phyloP scores from a whole-genome alignment of 2,888 invertebrate species.

The Oithona nana region DNA sequence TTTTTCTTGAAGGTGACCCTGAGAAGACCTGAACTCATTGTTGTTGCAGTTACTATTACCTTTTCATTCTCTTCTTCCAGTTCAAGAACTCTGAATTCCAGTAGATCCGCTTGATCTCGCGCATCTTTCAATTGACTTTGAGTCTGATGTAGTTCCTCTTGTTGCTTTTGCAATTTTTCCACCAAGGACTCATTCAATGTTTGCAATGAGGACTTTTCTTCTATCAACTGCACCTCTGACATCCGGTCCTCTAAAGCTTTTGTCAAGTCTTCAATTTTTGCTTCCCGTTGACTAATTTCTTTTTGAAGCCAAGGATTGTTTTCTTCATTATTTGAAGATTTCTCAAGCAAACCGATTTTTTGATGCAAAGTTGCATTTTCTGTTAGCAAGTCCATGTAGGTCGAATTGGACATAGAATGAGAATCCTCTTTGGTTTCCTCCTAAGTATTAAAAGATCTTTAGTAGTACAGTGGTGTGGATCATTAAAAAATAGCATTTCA shows the following conservation, averaged over 20 bases:
- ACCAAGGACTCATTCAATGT: conserved; percentile 1
- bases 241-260: not conserved
- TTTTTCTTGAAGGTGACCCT: too few relatives aligned
- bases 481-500: not conserved
- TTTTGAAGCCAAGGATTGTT: not conserved
- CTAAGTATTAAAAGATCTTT: not conserved
- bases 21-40: too few relatives aligned
- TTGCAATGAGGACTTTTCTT: not conserved
- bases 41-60: too few relatives aligned
- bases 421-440: not conserved
- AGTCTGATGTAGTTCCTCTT: not conserved
- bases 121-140: not conserved
- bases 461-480: too few relatives aligned
- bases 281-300: not conserved
- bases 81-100: conserved; percentile 13
- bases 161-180: not conserved
- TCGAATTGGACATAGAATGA: not conserved
- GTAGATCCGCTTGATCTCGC: conserved; percentile 2
- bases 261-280: not conserved
- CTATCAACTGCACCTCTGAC: not conserved
- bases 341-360: not conserved
- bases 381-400: not conserved
- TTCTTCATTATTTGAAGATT: not conserved
- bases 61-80: conserved; percentile 13
- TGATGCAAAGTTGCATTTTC: not conserved